These are phyloP conservation scores for Porites rus DNA, from an alignment of 92 coral and sea anemone genomes.

Conservation along the genomic window DNA sequence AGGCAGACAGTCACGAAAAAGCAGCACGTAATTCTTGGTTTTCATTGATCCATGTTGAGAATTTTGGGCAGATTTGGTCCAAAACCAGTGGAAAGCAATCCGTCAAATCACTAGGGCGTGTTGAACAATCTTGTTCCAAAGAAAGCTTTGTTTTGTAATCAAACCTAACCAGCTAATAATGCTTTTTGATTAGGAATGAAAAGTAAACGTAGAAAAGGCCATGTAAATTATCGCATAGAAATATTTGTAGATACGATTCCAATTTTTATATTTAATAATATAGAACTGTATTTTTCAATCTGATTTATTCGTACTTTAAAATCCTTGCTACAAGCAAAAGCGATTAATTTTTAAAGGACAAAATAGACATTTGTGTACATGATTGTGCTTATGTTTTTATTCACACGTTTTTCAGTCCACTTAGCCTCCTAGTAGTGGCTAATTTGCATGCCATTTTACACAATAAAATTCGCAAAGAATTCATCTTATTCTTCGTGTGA, in stretches of 20 bases:
- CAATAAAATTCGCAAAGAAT: constrained; percentile 27
- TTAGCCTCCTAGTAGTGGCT: constrained; percentile 21
- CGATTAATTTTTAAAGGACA: constrained; percentile 36
- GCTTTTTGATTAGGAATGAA: constrained; percentile 19
- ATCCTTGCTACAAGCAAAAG: constrained; percentile 46
- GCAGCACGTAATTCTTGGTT: constrained; percentile 32
- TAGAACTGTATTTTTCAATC: constrained; percentile 58
- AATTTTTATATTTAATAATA: constrained; percentile 65
- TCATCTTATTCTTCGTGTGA: constrained; percentile 9
- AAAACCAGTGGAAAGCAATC: constrained; percentile 24
- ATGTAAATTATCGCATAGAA: constrained; percentile 38
- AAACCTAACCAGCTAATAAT: constrained; percentile 31
- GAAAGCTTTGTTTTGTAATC: constrained; percentile 34
- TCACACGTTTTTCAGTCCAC: constrained; percentile 58
- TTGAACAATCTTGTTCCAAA: constrained; percentile 11
- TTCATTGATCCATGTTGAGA: constrained; percentile 5
- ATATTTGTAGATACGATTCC: constrained; percentile 31
- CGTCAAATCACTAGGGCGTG: constrained; percentile 29
- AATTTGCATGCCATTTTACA: constrained; percentile 17
- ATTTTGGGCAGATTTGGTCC: not conserved
- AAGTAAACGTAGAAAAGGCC: constrained; percentile 5
- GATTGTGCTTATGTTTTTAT: constrained; percentile 40
- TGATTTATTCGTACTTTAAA: constrained; percentile 58
- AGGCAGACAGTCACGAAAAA: constrained; percentile 4
- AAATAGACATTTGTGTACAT: constrained; percentile 34